Evolutionary conservation across 2,888 invertebrate genomes (phyloP).

Genomic region (Elysia crispata): DNA sequence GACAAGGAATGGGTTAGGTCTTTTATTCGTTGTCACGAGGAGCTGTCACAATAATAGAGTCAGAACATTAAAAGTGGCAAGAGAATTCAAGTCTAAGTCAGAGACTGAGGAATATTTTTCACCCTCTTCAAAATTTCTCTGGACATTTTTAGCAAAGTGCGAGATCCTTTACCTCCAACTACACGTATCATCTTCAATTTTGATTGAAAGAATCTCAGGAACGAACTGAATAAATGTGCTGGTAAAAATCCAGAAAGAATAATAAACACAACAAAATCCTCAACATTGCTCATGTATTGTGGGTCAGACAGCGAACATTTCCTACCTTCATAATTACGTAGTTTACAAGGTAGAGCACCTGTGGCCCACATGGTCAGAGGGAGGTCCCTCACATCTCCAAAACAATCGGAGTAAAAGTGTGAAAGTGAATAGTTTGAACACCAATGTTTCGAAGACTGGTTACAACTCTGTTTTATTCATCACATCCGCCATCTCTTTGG

Average conservation of each 20-base stretch:
- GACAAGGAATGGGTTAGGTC: background rate
- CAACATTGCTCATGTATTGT: slow-evolving; percentile 75
- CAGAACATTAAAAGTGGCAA: slow-evolving; percentile 25
- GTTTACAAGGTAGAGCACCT: no score
- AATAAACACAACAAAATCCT: slow-evolving; percentile 71
- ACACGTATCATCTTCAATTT: slow-evolving; percentile 72
- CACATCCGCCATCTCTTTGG: slow-evolving; percentile 60
- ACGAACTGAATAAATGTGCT: slow-evolving; percentile 71
- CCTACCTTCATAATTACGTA: no score
- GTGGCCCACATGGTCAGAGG: no score
- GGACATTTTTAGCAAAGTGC: background rate
- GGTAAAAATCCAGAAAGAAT: slow-evolving; percentile 70
- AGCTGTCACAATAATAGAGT: background rate
- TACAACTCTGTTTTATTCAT: slow-evolving; percentile 60
- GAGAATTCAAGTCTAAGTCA: background rate
- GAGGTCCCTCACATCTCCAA: no score
- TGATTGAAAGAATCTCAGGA: slow-evolving; percentile 73
- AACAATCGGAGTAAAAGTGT: no score
- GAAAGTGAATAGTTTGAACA: slow-evolving; percentile 74
- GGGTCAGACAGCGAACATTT: no score
- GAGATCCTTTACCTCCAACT: slow-evolving; percentile 37
- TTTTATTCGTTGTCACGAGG: background rate
- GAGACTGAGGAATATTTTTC: background rate
- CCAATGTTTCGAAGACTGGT: no score
- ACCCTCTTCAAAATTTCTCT: slow-evolving; percentile 31